Conservation (phyloP, 2,113 vertebrate species). For the Sander lucioperca region DNA sequence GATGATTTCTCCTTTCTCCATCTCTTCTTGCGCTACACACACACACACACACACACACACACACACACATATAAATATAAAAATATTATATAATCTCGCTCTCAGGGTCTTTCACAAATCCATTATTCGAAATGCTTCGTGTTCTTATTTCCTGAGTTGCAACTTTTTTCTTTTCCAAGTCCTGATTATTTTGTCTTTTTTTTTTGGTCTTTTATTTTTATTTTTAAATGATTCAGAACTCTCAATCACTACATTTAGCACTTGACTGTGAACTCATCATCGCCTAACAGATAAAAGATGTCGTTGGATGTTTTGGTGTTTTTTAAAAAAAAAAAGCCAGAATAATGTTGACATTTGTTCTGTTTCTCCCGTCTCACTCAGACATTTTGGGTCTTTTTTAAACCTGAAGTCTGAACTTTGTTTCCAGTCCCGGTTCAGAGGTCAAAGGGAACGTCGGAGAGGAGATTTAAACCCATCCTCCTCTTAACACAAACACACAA, state of each 20-base stretch:
- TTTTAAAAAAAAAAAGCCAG: not conserved
- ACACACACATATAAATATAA: not conserved
- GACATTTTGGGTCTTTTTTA: not conserved
- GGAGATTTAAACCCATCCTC: constrained; percentile 15
- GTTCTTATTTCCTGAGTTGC: constrained; percentile 87
- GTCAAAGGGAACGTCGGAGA: constrained; percentile 44
- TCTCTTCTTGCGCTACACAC: constrained; percentile 74
- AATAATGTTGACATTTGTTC: not conserved
- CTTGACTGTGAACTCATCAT: constrained; percentile 92
- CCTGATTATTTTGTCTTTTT: constrained; percentile 74
- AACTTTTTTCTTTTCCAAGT: constrained; percentile 76
- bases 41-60: constrained; percentile 56
- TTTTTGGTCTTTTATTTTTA: constrained; percentile 16
- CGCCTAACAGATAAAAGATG: constrained; percentile 54
- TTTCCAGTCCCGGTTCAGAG: constrained; percentile 32
- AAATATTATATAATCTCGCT: constrained; percentile 85
- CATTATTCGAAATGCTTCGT: constrained; percentile 82
- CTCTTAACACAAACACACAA: constrained; percentile 30
- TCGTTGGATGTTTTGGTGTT: constrained; percentile 17
- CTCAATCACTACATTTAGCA: constrained; percentile 97
- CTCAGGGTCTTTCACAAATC: constrained; percentile 96
- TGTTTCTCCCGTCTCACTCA: not conserved
- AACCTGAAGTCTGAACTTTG: not conserved
- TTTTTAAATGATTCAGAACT: constrained; percentile 79
- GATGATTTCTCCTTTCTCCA: constrained; percentile 80